Evolutionary conservation across 2,113 vertebrate species (phyloP), one percentile per base, ranked within the genome.

Genomic region (Recurvirostra avosetta): DNA sequence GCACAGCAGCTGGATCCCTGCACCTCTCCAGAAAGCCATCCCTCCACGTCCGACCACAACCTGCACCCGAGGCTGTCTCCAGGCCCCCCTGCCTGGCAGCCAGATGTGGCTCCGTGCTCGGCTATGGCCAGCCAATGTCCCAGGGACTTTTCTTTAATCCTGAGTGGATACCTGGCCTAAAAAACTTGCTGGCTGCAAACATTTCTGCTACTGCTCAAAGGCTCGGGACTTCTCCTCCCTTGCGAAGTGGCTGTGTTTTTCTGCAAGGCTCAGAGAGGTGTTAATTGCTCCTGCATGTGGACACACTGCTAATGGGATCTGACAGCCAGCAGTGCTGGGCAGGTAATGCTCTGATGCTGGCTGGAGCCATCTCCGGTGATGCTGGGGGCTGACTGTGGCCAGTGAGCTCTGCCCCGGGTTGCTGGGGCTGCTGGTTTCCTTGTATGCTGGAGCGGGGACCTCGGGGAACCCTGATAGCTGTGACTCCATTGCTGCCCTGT

Each of bases 141-240:
- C 38, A 29, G 49, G 68, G 68, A 88, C 52, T 96, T 86, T 27
- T 86, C 36, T 93, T 94, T 92, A 86, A 94, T 91, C 61, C 50
- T 0, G 2, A 94, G 23, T 16, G 73, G 80, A 91, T 40, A 3
- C 45, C 70, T 73, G 88, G 86, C 94, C 89, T 96, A 83, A 84
- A 97, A 97, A 96, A 95, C 74, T 91, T 82, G 45, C 53, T 94
- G 84, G 76, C 94, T 91, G 87, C 86, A 94, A 89, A 79, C 70
- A 26, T 75, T 94, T 81, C 86, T 84, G 75, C 72, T 40, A 38
- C 90, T 88, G 85, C 79, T 94, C 47, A 50, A 92, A 94, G 63
- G 63, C 82, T 74, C 59, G 26, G 27, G 83, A 81, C 8, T 38
- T 84, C 73, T 86, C 55, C 68, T 92, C 83, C 80, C 52, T 11